Percentiles rank a stretch among this genome's conserved stretches.
These are phyloP conservation scores for Equus przewalskii DNA, from an alignment of 2,113 vertebrate genomes.

Conservation along the genomic window DNA sequence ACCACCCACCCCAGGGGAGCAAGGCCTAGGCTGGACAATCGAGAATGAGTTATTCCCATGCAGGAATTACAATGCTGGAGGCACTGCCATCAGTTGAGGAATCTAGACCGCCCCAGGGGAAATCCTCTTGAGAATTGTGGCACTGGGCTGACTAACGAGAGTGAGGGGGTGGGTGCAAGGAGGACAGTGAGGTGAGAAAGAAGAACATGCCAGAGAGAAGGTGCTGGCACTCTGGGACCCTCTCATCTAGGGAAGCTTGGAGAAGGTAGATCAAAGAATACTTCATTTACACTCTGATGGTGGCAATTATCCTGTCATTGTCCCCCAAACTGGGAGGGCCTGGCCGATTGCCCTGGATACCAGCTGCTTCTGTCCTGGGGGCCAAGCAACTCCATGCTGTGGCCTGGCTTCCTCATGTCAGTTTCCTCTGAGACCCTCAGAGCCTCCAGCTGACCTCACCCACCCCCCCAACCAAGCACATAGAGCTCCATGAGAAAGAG, in stretches of 20 bases:
- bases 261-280: neutral
- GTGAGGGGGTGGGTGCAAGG: neutral
- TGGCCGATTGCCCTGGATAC: neutral
- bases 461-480: neutral
- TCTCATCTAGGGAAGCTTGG: neutral
- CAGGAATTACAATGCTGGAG: accelerated
- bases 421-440: neutral
- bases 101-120: accelerated
- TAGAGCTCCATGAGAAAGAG: neutral
- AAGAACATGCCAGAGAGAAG: neutral
- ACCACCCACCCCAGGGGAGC: neutral
- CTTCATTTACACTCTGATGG: neutral
- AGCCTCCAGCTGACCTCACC: accelerated
- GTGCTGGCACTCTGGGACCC: accelerated
- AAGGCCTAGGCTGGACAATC: neutral
- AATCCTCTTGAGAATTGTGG: neutral
- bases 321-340: neutral
- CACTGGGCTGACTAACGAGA: neutral
- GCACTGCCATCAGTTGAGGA: neutral
- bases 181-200: neutral
- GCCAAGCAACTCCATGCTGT: neutral
- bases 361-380: no score
- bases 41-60: neutral
- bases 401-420: neutral
- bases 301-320: neutral